Conservation (phyloP, 2,888 invertebrate species). For the Rotaria sp. region DNA sequence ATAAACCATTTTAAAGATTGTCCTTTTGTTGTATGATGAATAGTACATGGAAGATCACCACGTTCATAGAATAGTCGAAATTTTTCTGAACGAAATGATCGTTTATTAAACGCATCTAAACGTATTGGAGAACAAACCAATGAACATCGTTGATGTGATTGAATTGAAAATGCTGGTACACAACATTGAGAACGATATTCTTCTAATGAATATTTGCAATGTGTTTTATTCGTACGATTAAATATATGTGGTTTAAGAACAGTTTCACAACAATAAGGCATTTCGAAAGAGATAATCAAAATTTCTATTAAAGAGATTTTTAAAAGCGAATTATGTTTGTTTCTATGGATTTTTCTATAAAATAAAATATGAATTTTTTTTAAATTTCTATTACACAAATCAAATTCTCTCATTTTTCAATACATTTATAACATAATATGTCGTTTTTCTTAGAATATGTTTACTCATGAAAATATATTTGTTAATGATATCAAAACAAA, state of each 20-base stretch:
- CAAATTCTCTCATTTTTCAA: too few species aligned
- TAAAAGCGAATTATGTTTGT: background rate
- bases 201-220: background rate
- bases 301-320: background rate
- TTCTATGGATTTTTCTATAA: background rate
- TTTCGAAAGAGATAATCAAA: background rate
- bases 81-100: background rate
- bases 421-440: background rate
- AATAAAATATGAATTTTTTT: too few species aligned
- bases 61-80: constrained; percentile 19
- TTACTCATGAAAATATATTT: background rate
- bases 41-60: constrained; percentile 24
- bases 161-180: background rate
- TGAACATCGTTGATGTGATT: background rate
- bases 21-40: background rate
- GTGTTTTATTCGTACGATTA: background rate
- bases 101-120: background rate
- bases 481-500: background rate
- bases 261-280: background rate
- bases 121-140: background rate
- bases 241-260: background rate
- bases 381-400: too few species aligned
- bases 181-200: background rate
- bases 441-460: background rate
- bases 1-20: background rate